phyloP scores from a whole-genome alignment of 64 coral and sea anemone species.

The Astreopora myriophthalma region DNA sequence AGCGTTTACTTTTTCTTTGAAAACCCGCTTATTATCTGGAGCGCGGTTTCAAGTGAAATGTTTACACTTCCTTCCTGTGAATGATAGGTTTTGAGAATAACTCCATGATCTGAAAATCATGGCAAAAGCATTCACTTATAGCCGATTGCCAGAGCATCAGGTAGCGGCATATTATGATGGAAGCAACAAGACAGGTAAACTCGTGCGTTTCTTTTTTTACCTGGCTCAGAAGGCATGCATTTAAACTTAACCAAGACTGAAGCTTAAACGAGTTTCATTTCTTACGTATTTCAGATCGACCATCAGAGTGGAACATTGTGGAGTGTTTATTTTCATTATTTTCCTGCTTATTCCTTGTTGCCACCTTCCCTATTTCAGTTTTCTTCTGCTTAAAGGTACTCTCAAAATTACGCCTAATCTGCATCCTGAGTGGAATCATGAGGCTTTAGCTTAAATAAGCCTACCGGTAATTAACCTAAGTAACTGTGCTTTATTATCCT shows the following conservation, averaged over 20 bases:
- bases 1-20: not conserved
- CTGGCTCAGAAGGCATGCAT: too few species aligned
- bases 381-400: slow-evolving; percentile 98
- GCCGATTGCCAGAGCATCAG: slow-evolving; percentile 85
- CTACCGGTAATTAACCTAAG: too few species aligned
- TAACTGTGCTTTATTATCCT: not conserved
- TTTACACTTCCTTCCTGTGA: not conserved
- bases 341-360: slow-evolving; percentile 56
- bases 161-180: slow-evolving; percentile 86
- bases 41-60: not conserved
- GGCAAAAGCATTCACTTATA: slow-evolving; percentile 83
- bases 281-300: slow-evolving; percentile 9
- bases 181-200: slow-evolving; percentile 64
- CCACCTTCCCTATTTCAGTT: slow-evolving; percentile 86
- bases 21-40: not conserved
- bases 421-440: not conserved
- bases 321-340: slow-evolving; percentile 59
- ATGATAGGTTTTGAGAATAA: too few species aligned
- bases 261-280: not conserved
- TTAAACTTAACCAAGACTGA: too few species aligned
- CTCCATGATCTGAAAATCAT: not conserved
- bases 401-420: not conserved
- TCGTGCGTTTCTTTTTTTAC: too few species aligned
- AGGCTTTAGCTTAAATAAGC: too few species aligned
- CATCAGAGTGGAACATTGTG: slow-evolving; percentile 30